phyloP scores from a whole-genome alignment of 2,113 vertebrate genomes.

The Halcyon malimbica region DNA sequence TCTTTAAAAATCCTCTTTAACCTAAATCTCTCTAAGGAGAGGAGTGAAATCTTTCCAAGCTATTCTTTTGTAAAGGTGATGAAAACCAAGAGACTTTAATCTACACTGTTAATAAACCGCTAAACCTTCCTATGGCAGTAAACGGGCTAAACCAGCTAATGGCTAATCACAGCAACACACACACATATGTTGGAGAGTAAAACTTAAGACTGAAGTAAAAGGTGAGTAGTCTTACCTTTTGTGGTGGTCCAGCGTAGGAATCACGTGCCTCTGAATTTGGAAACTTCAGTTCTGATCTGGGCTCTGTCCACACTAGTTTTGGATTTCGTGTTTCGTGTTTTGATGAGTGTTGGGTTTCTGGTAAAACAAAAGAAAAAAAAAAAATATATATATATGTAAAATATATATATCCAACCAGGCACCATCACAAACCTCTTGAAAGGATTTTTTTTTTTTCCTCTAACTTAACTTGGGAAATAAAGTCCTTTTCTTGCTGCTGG shows the following conservation, averaged over 20 bases:
- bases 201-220: neutral
- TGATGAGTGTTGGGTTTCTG: neutral
- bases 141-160: neutral
- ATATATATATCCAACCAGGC: neutral
- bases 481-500: neutral
- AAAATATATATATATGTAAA: too few species aligned
- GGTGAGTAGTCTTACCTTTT: neutral
- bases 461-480: neutral
- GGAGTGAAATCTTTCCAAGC: neutral
- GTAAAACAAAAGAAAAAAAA: neutral
- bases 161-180: neutral
- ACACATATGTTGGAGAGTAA: neutral
- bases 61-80: neutral
- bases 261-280: accelerated
- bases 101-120: neutral
- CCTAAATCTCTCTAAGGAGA: neutral
- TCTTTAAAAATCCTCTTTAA: neutral
- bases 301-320: neutral
- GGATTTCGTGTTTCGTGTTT: neutral
- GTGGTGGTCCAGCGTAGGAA: neutral
- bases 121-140: neutral
- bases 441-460: neutral
- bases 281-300: neutral
- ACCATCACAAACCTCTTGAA: neutral
- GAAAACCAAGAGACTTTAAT: neutral